phyloP scores from a whole-genome alignment of 2,113 vertebrate genomes.

The Pachypanchax playfairii region DNA sequence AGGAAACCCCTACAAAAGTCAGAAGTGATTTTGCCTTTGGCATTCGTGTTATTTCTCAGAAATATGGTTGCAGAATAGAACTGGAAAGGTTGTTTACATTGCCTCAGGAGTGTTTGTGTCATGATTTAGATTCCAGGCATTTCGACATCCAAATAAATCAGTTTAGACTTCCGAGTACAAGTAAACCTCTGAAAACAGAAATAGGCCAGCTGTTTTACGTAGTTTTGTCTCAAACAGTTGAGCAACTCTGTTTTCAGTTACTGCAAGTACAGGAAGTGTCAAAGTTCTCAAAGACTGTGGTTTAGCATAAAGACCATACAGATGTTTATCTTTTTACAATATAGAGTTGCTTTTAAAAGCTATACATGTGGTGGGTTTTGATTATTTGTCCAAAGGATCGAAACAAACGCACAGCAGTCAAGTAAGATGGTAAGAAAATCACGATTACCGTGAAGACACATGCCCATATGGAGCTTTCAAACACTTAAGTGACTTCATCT shows the following conservation, averaged over 20 bases:
- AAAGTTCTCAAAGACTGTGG: slow-evolving; percentile 20
- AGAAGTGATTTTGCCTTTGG: slow-evolving; percentile 55
- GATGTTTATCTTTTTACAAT: slow-evolving; percentile 17
- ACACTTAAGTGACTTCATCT: slow-evolving; percentile 60
- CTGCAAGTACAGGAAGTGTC: slow-evolving; percentile 27
- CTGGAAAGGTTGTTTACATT: slow-evolving; percentile 70
- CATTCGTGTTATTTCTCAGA: slow-evolving; percentile 55
- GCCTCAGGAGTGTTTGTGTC: slow-evolving; percentile 73
- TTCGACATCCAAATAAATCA: slow-evolving; percentile 74
- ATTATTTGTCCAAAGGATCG: not conserved
- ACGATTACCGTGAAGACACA: slow-evolving; percentile 19
- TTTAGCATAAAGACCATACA: not conserved
- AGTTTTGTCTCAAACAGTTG: slow-evolving; percentile 17
- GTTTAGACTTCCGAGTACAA: slow-evolving; percentile 61
- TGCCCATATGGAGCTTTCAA: slow-evolving; percentile 41
- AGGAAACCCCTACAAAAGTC: slow-evolving; percentile 48
- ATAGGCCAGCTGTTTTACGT: slow-evolving; percentile 57
- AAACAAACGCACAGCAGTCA: no score
- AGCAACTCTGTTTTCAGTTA: slow-evolving; percentile 37
- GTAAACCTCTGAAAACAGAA: slow-evolving; percentile 59
- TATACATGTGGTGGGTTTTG: slow-evolving; percentile 1
- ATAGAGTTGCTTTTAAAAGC: not conserved
- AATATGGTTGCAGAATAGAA: slow-evolving; percentile 57
- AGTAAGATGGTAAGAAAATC: no score
- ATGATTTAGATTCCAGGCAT: slow-evolving; percentile 73